Conservation (phyloP, 2,113 vertebrate species). For the Hyperoodon ampullatus region DNA sequence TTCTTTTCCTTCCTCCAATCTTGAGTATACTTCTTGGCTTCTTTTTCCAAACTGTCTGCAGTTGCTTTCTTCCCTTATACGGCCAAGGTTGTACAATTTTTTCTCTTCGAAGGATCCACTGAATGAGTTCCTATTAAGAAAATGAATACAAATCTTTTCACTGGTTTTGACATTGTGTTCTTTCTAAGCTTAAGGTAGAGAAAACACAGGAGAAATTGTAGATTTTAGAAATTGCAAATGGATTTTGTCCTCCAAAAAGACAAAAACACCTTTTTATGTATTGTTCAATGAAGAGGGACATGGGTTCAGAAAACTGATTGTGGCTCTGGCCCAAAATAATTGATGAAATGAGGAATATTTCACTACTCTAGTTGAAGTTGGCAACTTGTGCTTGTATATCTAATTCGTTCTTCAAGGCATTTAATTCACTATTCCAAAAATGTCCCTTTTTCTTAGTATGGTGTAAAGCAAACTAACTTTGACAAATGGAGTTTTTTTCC, state of each 20-base stretch:
- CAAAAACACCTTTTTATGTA: background rate
- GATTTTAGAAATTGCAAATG: background rate
- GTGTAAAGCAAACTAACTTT: conserved; percentile 13
- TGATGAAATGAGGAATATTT: background rate
- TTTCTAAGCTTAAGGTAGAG: conserved; percentile 5
- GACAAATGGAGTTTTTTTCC: conserved; percentile 37
- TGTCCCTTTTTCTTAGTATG: background rate
- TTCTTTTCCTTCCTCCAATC: background rate
- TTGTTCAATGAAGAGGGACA: background rate
- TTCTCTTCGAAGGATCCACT: background rate
- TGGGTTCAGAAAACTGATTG: background rate
- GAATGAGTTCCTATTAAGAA: background rate
- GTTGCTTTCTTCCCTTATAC: background rate
- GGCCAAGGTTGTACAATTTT: background rate
- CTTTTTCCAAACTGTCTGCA: background rate
- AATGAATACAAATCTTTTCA: background rate
- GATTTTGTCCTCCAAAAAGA: conserved; percentile 38
- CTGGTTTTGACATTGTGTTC: background rate
- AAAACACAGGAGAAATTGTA: background rate
- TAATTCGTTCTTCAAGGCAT: background rate
- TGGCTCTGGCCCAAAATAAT: background rate
- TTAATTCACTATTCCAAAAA: conserved; percentile 18
- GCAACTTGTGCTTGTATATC: background rate
- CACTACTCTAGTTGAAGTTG: background rate
- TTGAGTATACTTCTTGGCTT: background rate